Evolutionary conservation across 2,113 vertebrate species (phyloP).

Genomic region (Oophaga pumilio): DNA sequence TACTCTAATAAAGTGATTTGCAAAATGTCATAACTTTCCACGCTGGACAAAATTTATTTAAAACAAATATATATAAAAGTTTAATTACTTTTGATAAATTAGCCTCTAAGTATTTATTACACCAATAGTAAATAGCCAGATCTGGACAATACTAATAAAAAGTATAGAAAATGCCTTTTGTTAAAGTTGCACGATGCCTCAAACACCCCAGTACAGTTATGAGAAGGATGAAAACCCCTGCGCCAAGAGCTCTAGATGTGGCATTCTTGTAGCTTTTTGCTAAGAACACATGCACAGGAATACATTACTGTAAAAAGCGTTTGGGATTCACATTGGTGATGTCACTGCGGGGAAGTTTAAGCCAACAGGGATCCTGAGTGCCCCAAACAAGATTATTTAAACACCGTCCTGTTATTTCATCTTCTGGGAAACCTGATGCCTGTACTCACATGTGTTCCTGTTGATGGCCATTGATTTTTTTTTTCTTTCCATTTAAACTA

Average conservation of each 20-base stretch:
- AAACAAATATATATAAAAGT: no score
- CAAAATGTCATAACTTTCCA: no score
- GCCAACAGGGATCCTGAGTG: constrained; percentile 21
- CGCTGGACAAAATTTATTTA: no score
- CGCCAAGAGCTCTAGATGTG: neutral
- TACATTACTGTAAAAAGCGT: neutral
- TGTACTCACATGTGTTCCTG: constrained; percentile 36
- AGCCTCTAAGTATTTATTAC: no score
- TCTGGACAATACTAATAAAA: neutral
- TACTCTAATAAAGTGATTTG: no score
- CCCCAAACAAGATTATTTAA: constrained; percentile 46
- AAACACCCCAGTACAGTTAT: neutral
- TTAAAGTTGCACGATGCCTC: neutral
- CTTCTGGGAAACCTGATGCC: constrained; percentile 36
- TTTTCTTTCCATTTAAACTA: constrained; percentile 30
- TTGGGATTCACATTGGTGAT: constrained; percentile 6
- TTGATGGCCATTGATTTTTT: constrained; percentile 50
- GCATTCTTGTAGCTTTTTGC: neutral
- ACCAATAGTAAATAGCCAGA: no score
- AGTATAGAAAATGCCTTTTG: neutral
- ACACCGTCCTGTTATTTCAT: constrained; percentile 43
- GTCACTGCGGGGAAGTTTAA: constrained; percentile 16
- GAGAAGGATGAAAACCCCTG: neutral
- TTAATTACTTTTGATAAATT: no score
- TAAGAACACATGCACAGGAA: neutral